Evolutionary conservation across 92 coral and sea anemone genomes (phyloP), one percentile per base, ranked within the genome.

Genomic region (Porites rus): DNA sequence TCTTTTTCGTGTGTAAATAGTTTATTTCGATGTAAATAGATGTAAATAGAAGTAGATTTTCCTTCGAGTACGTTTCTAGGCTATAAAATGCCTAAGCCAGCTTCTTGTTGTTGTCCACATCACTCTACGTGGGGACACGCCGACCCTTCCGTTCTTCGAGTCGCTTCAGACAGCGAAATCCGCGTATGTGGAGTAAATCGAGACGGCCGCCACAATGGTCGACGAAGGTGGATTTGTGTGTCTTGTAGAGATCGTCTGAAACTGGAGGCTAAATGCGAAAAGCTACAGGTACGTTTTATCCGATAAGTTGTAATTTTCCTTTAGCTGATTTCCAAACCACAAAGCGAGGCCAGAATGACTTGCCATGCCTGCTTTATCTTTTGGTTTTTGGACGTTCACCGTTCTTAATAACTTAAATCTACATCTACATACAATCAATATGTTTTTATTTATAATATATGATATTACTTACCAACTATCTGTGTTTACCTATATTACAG

Each of bases 241-340:
- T 38, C 75, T 4, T 70, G 75, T 22, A 13, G 75, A 70, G 21
- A 70, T 4, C 24, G 56, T 9, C 4, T 70, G 8, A 14, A 70
- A 2, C 53, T 70, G 75, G 65, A 60, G 16, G 14, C 16, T 4
- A 60, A 60, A 16, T 60, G 65, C 14, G 65, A 60, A 11, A 60
- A 60, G 14, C 43, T 53, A 38, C 58, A 38, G 92, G 82, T 59
- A 88, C 25, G 25, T 24, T 24, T 24, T 24, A 24, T 24, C 25
- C 1, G 25, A 24, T 24, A 24, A 24, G 25, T 24, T 24, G 25
- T 24, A 24, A 24, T 24, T 24, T 24, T 24, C 1, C 25, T 24
- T 24, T 24, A 24, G 25, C 25, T 24, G 25, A 24, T 24, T 24
- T 24, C 25, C 25, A 24, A 24, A 24, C 25, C 25, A 24, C 25